phyloP scores from a whole-genome alignment of 2,113 vertebrate genomes.

The Callospermophilus lateralis region DNA sequence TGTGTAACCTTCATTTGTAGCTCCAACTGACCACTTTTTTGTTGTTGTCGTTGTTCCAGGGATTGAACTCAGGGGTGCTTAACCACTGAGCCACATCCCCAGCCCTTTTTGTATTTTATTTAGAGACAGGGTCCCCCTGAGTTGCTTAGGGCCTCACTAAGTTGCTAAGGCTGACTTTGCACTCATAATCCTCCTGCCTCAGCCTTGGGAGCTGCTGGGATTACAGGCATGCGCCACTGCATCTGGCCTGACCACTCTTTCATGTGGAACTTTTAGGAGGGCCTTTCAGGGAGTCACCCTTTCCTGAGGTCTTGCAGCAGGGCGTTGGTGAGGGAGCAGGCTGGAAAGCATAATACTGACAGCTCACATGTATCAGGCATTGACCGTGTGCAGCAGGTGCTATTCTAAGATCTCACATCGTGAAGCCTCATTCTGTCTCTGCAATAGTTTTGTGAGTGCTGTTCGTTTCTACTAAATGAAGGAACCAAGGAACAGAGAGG shows the following conservation, averaged over 20 bases:
- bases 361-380: neutral
- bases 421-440: neutral
- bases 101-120: no score
- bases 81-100: no score
- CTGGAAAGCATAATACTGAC: accelerated
- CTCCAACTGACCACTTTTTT: neutral
- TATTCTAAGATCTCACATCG: neutral
- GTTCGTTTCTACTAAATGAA: neutral
- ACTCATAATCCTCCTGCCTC: no score
- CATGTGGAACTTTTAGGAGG: neutral
- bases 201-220: no score
- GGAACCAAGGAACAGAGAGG: neutral
- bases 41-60: no score
- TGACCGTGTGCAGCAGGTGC: neutral
- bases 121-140: no score
- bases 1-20: neutral
- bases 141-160: no score
- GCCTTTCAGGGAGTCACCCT: neutral
- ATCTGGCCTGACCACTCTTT: no score
- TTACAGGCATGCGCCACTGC: no score
- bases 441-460: neutral
- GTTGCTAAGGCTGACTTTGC: no score
- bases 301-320: neutral
- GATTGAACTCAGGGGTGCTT: no score
- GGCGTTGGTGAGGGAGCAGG: neutral